phyloP scores from a whole-genome alignment of 2,888 invertebrate species.

The Limnephilus marmoratus region DNA sequence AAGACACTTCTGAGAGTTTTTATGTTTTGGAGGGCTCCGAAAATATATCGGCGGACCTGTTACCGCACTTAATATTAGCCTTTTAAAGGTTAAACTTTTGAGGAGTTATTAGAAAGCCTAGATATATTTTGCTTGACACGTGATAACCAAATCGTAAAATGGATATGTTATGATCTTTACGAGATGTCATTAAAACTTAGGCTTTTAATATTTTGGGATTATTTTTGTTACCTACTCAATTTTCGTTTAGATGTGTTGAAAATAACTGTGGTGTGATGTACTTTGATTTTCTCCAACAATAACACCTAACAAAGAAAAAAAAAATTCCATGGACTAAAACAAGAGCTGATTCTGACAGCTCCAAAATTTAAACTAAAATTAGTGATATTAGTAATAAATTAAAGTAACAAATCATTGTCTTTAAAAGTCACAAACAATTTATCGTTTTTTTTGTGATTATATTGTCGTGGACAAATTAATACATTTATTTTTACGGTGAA shows the following conservation, averaged over 20 bases:
- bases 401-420: too few relatives aligned
- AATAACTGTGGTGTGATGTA: too few relatives aligned
- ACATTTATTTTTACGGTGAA: too few relatives aligned
- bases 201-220: not conserved
- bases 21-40: not conserved
- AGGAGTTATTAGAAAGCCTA: not conserved
- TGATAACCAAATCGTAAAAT: not conserved
- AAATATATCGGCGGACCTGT: not conserved
- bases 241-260: not conserved
- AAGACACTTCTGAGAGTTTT: conserved; percentile 32
- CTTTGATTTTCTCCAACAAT: too few relatives aligned
- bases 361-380: too few relatives aligned
- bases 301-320: too few relatives aligned
- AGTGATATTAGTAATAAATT: too few relatives aligned
- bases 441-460: too few relatives aligned
- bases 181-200: not conserved
- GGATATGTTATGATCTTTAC: not conserved
- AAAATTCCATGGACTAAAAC: too few relatives aligned
- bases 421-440: too few relatives aligned
- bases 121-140: not conserved
- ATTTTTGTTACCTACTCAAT: not conserved
- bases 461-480: too few relatives aligned
- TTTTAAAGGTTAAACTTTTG: not conserved
- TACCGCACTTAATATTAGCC: not conserved
- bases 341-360: too few relatives aligned